A percentile compares a stretch with the other conserved stretches of the same genome.
phyloP scores from a whole-genome alignment of 2,113 vertebrate species.

The Gulo gulo region DNA sequence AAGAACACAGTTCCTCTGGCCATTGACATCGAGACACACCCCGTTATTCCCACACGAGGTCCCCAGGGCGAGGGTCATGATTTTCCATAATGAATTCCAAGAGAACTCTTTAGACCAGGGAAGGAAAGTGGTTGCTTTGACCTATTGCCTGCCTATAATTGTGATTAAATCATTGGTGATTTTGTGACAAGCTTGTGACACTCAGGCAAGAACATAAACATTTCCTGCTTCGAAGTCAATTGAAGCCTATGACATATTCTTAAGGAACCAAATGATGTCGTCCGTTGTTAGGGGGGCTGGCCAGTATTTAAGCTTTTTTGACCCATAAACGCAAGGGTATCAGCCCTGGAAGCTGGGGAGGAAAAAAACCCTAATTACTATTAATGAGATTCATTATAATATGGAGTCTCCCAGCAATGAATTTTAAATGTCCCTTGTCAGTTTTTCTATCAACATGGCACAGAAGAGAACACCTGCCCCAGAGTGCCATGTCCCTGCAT shows the following conservation, averaged over 20 bases:
- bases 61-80: constrained; percentile 31
- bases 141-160: neutral
- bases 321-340: neutral
- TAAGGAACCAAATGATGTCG: neutral
- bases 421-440: constrained; percentile 69
- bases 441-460: constrained; percentile 38
- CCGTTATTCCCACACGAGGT: neutral
- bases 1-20: constrained; percentile 43
- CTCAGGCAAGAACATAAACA: neutral
- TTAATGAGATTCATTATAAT: constrained; percentile 69
- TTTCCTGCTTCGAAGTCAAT: constrained; percentile 10
- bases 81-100: constrained; percentile 62
- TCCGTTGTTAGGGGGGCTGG: neutral
- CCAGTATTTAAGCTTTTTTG: constrained; percentile 2
- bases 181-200: neutral
- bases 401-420: constrained; percentile 67
- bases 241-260: neutral
- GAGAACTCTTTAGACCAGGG: constrained; percentile 39
- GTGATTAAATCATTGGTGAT: constrained; percentile 35
- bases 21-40: constrained; percentile 57
- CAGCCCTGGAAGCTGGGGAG: neutral
- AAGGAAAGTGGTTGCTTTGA: neutral
- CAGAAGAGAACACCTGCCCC: constrained; percentile 61
- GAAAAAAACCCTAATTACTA: constrained; percentile 56
- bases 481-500: constrained; percentile 50